Base-by-base conservation (phyloP, 2,888 invertebrate genomes). In the Watsonalla binaria region DNA sequence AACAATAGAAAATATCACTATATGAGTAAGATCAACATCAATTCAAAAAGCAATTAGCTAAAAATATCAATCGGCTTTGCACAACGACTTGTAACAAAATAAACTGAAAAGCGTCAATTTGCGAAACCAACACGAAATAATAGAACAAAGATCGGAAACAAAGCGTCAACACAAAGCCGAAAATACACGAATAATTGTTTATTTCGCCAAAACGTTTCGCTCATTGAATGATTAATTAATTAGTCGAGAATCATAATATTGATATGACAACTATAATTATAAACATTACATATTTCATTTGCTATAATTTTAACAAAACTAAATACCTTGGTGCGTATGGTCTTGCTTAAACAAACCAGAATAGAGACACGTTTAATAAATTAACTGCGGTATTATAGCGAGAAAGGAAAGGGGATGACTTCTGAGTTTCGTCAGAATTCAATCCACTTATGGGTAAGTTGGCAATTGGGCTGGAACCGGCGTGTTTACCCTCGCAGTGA, bases 391-490 rank as follows among this genome's bases (percentile, higher is more conserved):
- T 65, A 59, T 57, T 51, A 58, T 60, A 57, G 57, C 58, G 61
- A 56, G 53, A 49, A 48, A 54, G 55, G 62, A 59, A 62, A 68
- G 62, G 66, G 68, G 63, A 60, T 60, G 65, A 70, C 68, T 66
- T 72, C 70, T 66, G 65, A 73, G 73, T 73, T 69, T 65, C 65
- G 62, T 57, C 67, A 59, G 68, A 75, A 82, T 78, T 78, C 79
- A 84, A 86, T 85, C 79, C 80, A 84, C 84, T 85, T 82, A 84
- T 77, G 72, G 73, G 64, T 66, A 80, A 82, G 80, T 82, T 80
- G 68, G 76, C 77, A 76, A 79, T 82, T 76, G 80, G 77, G 73
- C 72, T 77, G 77, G 72, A 78, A 80, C 66, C 70, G 76, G 70
- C 67, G 60, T 84, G 80, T 84, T 85, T 83, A 78, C 82, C 76